Evolutionary conservation across 2,797 vertebrate species (phyloP).

Genomic region (Triplophysa yarkandensis): DNA sequence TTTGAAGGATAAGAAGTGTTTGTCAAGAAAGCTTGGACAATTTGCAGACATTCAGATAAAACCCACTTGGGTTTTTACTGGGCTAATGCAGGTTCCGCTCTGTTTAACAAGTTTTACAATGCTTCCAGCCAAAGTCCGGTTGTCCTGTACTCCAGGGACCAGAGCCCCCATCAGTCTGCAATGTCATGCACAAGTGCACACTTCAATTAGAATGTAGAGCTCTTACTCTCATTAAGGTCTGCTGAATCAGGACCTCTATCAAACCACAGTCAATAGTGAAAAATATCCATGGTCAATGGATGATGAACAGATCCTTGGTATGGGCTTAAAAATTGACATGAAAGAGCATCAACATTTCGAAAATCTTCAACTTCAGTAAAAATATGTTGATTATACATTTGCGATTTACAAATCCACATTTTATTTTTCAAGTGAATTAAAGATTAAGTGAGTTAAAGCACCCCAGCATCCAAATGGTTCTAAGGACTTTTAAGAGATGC

Average conservation of each 20-base stretch:
- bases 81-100: conserved; percentile 7
- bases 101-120: not conserved
- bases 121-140: not conserved
- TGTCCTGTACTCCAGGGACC: conserved; percentile 24
- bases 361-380: too few relatives aligned
- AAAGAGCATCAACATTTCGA: not conserved
- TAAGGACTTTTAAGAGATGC: too few relatives aligned
- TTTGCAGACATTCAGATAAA: not conserved
- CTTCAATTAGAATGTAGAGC: conserved; percentile 50
- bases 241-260: conserved; percentile 61
- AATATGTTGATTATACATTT: too few relatives aligned
- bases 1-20: not conserved
- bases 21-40: not conserved
- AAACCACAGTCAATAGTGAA: conserved; percentile 58
- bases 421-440: too few relatives aligned
- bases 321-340: not conserved
- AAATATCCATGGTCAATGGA: conserved; percentile 52
- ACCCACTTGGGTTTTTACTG: conserved; percentile 14
- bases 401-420: too few relatives aligned
- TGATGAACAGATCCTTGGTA: conserved; percentile 10
- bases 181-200: conserved; percentile 42
- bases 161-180: conserved; percentile 23
- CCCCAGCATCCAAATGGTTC: too few relatives aligned
- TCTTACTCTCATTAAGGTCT: conserved; percentile 47
- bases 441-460: too few relatives aligned